Evolutionary conservation across 2,113 vertebrate species (phyloP), one percentile per base, ranked within the genome.

Genomic region (Trinectes maculatus): DNA sequence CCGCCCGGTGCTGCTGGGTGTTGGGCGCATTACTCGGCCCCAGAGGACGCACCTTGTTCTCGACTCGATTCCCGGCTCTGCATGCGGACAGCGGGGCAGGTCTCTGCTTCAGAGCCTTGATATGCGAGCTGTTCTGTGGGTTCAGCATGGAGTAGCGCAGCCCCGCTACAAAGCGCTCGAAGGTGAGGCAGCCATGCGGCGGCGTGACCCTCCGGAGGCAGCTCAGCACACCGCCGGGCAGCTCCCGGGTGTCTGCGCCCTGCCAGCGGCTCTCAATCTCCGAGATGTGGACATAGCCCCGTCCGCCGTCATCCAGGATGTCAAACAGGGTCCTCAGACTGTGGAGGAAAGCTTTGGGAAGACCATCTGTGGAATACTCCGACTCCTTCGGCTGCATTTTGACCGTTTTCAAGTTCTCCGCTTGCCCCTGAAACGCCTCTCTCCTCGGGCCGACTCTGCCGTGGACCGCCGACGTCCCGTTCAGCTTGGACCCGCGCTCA

Each of bases 211-310:
- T 87, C 59, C 96, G 77, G 76, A 98, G 70, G 43, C 95, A 94
- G 61, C 92, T 85, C 80, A 97, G 86, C 37, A 98, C 96, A 2
- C 95, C 95, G n/a, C 91, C 87, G 25, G 96, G 95, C 47, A 97
- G 74, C 26, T 93, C 95, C 15, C 85, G 92, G 8, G 94, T 91
- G 57, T 95, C 95, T 0, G 95, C 89, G 2, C 95, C 96, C 51
- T 91, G 92, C 97, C 97, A 99, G 53, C 97, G 96, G 54, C 93
- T 95, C 90, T 98, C 95, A 53, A 98, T 99, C 92, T 99, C 97
- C 22, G 92, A 93, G 1, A 99, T 91, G 86, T 98, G 97, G 22
- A 98, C 94, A 36, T 87, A 96, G 0, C 97, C 97, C 3, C 94
- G 89, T 13, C 91, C 91, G 3, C 86, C 89, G 43, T 98, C 97